A percentile compares a stretch with the other conserved stretches of the same genome.
Evolutionary conservation across 2,888 invertebrate species (phyloP).

Genomic region (Cyclophora punctaria): DNA sequence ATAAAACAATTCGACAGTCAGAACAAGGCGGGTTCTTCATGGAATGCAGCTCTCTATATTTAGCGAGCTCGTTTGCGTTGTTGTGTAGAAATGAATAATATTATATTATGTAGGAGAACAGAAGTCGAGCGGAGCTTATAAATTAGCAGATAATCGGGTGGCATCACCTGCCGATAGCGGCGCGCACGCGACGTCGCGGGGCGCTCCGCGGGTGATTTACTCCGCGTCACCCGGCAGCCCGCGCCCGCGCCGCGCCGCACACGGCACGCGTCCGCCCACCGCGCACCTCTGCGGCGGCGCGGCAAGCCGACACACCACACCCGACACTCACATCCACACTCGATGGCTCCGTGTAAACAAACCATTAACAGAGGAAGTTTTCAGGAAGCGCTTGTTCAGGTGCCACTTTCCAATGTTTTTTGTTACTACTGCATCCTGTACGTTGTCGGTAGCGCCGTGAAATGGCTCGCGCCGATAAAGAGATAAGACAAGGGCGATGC

Average conservation of each 20-base stretch:
- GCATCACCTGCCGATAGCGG: constrained; percentile 57
- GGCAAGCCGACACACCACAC: constrained; percentile 20
- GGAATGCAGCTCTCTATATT: constrained; percentile 65
- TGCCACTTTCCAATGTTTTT: constrained; percentile 56
- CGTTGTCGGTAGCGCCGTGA: constrained; percentile 41
- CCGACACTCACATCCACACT: too few species aligned
- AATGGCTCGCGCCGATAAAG: constrained; percentile 50
- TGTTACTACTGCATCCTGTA: constrained; percentile 54
- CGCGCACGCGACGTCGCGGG: constrained; percentile 38
- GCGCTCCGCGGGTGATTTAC: constrained; percentile 30
- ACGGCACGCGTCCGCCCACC: constrained; percentile 40
- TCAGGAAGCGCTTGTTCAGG: constrained; percentile 40
- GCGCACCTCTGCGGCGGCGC: constrained; percentile 6
- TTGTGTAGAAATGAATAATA: constrained; percentile 61
- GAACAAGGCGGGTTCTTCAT: constrained; percentile 47
- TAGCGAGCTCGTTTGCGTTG: constrained; percentile 62
- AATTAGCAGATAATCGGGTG: constrained; percentile 65
- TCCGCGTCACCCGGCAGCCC: constrained; percentile 34
- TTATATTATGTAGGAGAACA: constrained; percentile 52
- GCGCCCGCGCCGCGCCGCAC: constrained; percentile 27
- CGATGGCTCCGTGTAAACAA: constrained; percentile 30
- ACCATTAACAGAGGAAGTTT: constrained; percentile 43
- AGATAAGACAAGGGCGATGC: constrained; percentile 60
- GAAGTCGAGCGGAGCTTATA: constrained; percentile 61
- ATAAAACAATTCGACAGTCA: constrained; percentile 56